Conservation (phyloP, 1,140 invertebrate genomes). For the Paraescarpia echinospica region DNA sequence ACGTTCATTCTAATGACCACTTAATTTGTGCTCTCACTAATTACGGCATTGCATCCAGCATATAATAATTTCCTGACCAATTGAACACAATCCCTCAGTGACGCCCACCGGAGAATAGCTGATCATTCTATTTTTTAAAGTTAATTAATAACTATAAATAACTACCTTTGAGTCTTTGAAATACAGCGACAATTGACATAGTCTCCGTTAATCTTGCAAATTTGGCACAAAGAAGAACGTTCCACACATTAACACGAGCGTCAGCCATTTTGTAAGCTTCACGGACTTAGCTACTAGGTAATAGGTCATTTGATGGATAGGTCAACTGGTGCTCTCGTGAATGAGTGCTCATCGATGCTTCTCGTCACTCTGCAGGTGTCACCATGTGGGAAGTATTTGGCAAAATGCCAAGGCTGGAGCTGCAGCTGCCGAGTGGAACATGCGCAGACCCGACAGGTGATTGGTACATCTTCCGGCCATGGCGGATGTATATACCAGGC, state of each 20-base stretch:
- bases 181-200: too few relatives aligned
- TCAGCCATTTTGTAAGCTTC: background rate
- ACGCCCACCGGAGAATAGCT: too few relatives aligned
- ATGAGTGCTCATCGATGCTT: background rate
- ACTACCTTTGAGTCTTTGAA: too few relatives aligned
- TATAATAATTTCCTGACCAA: too few relatives aligned
- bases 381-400: background rate
- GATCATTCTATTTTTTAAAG: too few relatives aligned
- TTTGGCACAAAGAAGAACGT: too few relatives aligned
- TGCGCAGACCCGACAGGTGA: background rate
- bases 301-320: background rate
- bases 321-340: background rate
- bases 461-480: background rate
- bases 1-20: too few relatives aligned
- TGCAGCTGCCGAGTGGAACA: background rate
- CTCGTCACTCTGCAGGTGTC: background rate
- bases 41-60: too few relatives aligned
- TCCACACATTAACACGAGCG: background rate
- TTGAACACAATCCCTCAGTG: too few relatives aligned
- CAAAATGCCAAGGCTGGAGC: background rate
- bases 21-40: too few relatives aligned
- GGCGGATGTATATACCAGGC: background rate
- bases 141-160: too few relatives aligned
- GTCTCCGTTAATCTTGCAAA: too few relatives aligned
- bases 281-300: background rate